These are phyloP conservation scores for Drosophila kepulauana DNA, from an alignment of 1,140 invertebrate genomes.

Conservation along the genomic window DNA sequence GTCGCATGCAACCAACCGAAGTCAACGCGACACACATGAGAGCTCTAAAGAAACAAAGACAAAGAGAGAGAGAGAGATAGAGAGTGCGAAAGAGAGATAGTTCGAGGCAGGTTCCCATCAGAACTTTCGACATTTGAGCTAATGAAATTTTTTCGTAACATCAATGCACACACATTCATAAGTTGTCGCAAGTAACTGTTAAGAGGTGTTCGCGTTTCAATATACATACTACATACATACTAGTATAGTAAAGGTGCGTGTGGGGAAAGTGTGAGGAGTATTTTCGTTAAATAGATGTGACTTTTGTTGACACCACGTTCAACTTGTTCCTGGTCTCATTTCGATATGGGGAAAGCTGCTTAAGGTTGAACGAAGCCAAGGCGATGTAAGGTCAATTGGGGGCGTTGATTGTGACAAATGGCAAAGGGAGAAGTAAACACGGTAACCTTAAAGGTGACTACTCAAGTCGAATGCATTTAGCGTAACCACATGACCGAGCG, in stretches of 20 bases:
- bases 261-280: slow-evolving; percentile 1
- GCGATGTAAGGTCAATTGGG: slow-evolving; percentile 17
- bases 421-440: slow-evolving; percentile 10
- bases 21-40: background rate
- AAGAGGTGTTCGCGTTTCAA: background rate
- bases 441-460: slow-evolving; percentile 22
- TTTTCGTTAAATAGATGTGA: slow-evolving; percentile 30
- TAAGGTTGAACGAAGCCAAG: background rate
- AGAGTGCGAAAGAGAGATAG: background rate
- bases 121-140: slow-evolving; percentile 73
- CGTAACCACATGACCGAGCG: background rate
- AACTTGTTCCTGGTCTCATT: slow-evolving; percentile 71
- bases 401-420: slow-evolving; percentile 17
- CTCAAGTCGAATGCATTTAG: background rate
- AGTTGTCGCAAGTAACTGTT: slow-evolving; percentile 16
- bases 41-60: background rate
- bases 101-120: slow-evolving; percentile 29
- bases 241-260: background rate
- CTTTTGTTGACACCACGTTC: slow-evolving; percentile 78
- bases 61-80: background rate
- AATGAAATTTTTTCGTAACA: slow-evolving; percentile 70
- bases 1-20: slow-evolving; percentile 17
- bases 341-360: slow-evolving; percentile 50
- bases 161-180: slow-evolving; percentile 22
- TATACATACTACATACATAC: background rate